A percentile compares a stretch with the other conserved stretches of the same genome.
phyloP scores from a whole-genome alignment of 1,140 invertebrate genomes.

The Ceratitis capitata region DNA sequence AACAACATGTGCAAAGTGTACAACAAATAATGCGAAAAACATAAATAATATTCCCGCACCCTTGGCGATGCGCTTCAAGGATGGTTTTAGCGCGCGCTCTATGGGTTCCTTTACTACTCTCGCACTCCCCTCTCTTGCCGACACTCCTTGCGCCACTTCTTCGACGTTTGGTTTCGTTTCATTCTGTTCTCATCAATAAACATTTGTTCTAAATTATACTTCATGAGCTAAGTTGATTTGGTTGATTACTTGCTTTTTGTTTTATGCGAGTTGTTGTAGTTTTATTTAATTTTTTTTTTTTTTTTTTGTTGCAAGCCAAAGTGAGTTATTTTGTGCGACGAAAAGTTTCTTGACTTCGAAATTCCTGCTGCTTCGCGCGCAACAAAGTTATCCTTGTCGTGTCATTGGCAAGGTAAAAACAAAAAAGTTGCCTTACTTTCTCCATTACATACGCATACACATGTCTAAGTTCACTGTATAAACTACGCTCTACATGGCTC shows the following conservation, averaged over 20 bases:
- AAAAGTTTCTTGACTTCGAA: slow-evolving; percentile 28
- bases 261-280: background rate
- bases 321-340: background rate
- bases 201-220: slow-evolving; percentile 23
- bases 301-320: background rate
- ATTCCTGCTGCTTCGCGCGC: background rate
- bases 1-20: background rate
- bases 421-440: background rate
- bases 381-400: background rate
- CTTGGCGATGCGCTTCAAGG: background rate
- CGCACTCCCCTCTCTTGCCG: no score
- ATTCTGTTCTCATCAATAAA: background rate
- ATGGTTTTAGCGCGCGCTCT: background rate
- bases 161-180: background rate
- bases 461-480: background rate
- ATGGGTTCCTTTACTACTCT: background rate
- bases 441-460: no score
- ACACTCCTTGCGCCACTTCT: background rate
- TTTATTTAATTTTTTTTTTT: background rate
- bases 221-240: background rate
- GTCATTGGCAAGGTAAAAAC: slow-evolving; percentile 3
- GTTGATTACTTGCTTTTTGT: background rate
- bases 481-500: no score
- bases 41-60: slow-evolving; percentile 23
- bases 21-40: background rate